Percentiles rank a stretch among this genome's conserved stretches.
These are phyloP conservation scores for Ptyas mucosa DNA, from an alignment of 2,113 vertebrate genomes.

Conservation along the genomic window DNA sequence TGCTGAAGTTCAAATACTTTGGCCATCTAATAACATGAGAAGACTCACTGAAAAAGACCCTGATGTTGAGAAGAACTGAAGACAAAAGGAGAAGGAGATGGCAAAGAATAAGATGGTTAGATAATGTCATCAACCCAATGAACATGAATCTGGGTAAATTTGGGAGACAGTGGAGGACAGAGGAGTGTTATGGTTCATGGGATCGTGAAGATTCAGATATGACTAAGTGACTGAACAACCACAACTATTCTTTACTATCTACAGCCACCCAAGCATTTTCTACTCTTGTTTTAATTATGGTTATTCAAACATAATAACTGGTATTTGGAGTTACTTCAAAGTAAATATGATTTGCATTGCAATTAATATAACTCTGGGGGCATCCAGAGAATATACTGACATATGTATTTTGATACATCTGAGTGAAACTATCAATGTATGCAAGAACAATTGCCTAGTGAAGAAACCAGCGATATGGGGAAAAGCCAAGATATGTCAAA, in stretches of 20 bases:
- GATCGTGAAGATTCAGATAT: too few species aligned
- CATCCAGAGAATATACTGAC: neutral
- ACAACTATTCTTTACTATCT: neutral
- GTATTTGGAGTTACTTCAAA: neutral
- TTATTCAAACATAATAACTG: neutral
- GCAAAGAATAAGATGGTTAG: neutral
- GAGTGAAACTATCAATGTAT: too few species aligned
- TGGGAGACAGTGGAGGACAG: too few species aligned
- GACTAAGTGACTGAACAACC: too few species aligned
- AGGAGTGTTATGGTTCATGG: too few species aligned
- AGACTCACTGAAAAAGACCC: neutral
- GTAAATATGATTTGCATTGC: neutral
- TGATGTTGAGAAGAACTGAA: neutral
- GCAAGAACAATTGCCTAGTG: neutral
- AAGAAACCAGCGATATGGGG: neutral
- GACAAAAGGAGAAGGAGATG: neutral
- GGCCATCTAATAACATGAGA: neutral
- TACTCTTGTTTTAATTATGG: neutral
- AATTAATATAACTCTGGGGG: neutral
- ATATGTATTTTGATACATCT: neutral
- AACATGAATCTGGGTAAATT: neutral
- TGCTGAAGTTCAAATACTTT: neutral
- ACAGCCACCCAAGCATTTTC: neutral
- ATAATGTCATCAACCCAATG: neutral
- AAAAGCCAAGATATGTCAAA: neutral